Conservation (phyloP, 2,113 vertebrate species). For the Oryzias celebensis region DNA sequence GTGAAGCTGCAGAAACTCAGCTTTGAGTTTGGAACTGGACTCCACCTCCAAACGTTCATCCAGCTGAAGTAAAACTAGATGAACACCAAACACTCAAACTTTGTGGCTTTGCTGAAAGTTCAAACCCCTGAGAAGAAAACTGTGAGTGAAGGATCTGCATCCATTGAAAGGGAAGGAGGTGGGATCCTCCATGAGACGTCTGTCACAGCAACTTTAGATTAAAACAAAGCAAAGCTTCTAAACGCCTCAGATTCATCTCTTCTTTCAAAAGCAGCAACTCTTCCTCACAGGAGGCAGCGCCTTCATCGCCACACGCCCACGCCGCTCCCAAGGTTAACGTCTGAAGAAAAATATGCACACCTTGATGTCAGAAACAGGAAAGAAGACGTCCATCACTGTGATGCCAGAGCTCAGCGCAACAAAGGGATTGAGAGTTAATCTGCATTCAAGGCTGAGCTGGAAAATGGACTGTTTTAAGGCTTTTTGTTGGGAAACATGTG, state of each 20-base stretch:
- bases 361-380: constrained; percentile 13
- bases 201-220: constrained; percentile 16
- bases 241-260: background rate
- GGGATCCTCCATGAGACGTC: constrained; percentile 7
- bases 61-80: too few species aligned
- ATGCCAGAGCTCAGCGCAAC: constrained; percentile 7
- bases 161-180: background rate
- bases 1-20: too few species aligned
- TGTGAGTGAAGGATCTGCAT: background rate
- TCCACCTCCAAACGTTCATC: too few species aligned
- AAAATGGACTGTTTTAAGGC: constrained; percentile 26
- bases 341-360: constrained; percentile 14
- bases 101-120: constrained; percentile 1
- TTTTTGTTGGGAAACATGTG: constrained; percentile 26
- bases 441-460: constrained; percentile 23
- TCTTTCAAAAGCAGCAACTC: background rate
- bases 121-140: constrained; percentile 5
- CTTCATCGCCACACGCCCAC: constrained; percentile 14
- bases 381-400: constrained; percentile 11
- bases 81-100: background rate
- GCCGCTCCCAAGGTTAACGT: constrained; percentile 20
- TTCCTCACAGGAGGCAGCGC: background rate
- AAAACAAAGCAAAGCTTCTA: constrained; percentile 5
- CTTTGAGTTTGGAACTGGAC: too few species aligned
- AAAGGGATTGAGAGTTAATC: constrained; percentile 28